Evolutionary conservation across 2,797 vertebrate genomes (phyloP), one percentile per base, ranked within the genome.

Genomic region (Thamnophis elegans): DNA sequence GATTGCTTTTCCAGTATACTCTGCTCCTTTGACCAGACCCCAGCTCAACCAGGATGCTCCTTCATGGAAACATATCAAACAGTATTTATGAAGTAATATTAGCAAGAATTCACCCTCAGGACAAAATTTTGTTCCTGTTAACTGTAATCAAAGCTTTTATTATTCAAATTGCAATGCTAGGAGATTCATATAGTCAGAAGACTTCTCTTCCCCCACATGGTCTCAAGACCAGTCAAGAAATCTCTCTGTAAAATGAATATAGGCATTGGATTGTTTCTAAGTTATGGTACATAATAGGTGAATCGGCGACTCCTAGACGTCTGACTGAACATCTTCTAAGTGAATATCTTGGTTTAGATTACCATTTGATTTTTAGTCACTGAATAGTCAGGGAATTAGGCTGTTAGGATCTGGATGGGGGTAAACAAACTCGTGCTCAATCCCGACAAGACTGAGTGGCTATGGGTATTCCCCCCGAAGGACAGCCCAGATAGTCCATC

Each of bases 1-100:
- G 95, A 99, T 99, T 93, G 98, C 99, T 96, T 98, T 99, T 62
- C 99, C 99, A 0, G 99, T 99, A 95, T 98, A 98, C 95, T 99
- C 99, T 0, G 99, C 99, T 90, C 99, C 99, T 97, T 99, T 99
- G 88, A 98, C 98, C 91, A 99, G 97, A 68, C 99, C 99, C 99
- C 99, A 99, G 96, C 99, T 99, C 91, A 99, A 97, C 99, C 99
- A 99, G 73, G 99, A 99, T 4, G 99, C 99, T 95, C 99, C 99
- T 99, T 96, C 65, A 96, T 95, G 73, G 87, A 87, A 94, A 26
- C 7, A 96, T 94, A 1, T 87, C 26, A 88, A 32, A 32, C n/a
- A 2, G 32, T 82, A 42, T 12, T 22, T 51, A 73, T 12, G 10
- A 14, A 92, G 55, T 42, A 60, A 28, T 32, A 86, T 22, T 26